A percentile compares a stretch with the other conserved stretches of the same genome.
Conservation (phyloP, 1,140 invertebrate species). For the Drosophila parvula region DNA sequence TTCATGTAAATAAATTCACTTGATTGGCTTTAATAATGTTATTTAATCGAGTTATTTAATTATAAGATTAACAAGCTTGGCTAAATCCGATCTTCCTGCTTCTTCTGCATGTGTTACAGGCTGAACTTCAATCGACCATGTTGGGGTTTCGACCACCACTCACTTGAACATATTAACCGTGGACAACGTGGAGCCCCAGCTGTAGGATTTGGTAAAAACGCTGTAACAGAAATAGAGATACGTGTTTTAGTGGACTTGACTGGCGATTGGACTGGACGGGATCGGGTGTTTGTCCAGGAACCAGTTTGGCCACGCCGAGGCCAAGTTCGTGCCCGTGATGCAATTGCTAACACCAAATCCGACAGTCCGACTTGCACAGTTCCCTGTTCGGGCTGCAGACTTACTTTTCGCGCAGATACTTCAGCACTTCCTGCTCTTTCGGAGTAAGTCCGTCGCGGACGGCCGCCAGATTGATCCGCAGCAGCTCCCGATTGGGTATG, state of each 20-base stretch:
- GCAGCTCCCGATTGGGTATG: slow-evolving; percentile 87
- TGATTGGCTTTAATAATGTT: neutral
- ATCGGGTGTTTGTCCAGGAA: slow-evolving; percentile 19
- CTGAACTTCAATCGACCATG: slow-evolving; percentile 5
- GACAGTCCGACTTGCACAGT: slow-evolving; percentile 67
- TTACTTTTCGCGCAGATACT: slow-evolving; percentile 87
- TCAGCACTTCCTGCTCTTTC: slow-evolving; percentile 86
- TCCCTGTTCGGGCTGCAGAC: slow-evolving; percentile 61
- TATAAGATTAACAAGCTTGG: neutral
- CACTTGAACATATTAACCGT: slow-evolving; percentile 52
- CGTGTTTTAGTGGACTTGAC: slow-evolving; percentile 4
- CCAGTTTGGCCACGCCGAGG: slow-evolving; percentile 51
- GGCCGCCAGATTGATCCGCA: slow-evolving; percentile 87
- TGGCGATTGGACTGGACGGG: slow-evolving; percentile 11
- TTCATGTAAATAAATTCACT: neutral
- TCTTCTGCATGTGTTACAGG: neutral
- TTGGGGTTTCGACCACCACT: neutral
- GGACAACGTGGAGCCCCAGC: slow-evolving; percentile 75
- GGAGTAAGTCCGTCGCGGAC: slow-evolving; percentile 86
- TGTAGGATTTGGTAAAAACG: slow-evolving; percentile 76
- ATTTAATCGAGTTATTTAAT: neutral
- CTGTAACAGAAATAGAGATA: slow-evolving; percentile 43
- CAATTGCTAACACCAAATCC: slow-evolving; percentile 71
- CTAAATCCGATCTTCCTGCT: slow-evolving; percentile 7
- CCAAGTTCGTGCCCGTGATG: slow-evolving; percentile 71